phyloP scores from a whole-genome alignment of 2,797 vertebrate genomes.

The Rhinella marina region DNA sequence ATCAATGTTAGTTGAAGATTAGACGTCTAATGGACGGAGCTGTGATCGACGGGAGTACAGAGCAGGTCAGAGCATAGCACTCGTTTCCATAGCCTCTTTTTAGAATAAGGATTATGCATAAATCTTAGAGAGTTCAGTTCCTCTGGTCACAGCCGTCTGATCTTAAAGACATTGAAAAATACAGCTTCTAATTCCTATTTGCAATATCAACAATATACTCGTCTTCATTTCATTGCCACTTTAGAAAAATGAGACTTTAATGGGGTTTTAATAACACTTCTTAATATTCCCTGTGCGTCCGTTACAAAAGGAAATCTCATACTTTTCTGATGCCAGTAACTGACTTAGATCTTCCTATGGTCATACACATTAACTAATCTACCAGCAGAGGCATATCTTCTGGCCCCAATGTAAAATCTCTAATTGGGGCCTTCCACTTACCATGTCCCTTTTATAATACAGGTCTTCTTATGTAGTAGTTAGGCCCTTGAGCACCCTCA shows the following conservation, averaged over 20 bases:
- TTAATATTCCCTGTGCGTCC: conserved; percentile 16
- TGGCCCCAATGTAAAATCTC: not conserved
- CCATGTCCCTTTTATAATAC: not conserved
- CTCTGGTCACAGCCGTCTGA: conserved; percentile 10
- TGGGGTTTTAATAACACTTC: conserved; percentile 34
- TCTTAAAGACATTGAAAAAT: conserved; percentile 44
- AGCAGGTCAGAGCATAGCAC: conserved; percentile 24
- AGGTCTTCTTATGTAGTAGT: not conserved
- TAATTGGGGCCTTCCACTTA: not conserved
- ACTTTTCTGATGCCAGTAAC: not conserved
- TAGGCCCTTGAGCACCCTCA: not conserved
- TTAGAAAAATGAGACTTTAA: conserved; percentile 42
- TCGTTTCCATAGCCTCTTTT: conserved; percentile 48
- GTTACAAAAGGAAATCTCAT: not conserved
- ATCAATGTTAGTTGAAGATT: conserved; percentile 58
- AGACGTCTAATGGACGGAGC: conserved; percentile 55
- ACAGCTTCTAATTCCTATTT: conserved; percentile 14
- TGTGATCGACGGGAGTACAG: conserved; percentile 10
- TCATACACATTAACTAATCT: not conserved
- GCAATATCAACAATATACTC: conserved; percentile 24
- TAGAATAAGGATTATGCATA: conserved; percentile 23
- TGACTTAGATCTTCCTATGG: not conserved
- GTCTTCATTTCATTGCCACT: conserved; percentile 14
- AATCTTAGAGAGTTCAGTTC: conserved; percentile 26
- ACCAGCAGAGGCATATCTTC: too few species aligned